phyloP scores from a whole-genome alignment of 2,888 invertebrate genomes.

The Drosophila putrida region DNA sequence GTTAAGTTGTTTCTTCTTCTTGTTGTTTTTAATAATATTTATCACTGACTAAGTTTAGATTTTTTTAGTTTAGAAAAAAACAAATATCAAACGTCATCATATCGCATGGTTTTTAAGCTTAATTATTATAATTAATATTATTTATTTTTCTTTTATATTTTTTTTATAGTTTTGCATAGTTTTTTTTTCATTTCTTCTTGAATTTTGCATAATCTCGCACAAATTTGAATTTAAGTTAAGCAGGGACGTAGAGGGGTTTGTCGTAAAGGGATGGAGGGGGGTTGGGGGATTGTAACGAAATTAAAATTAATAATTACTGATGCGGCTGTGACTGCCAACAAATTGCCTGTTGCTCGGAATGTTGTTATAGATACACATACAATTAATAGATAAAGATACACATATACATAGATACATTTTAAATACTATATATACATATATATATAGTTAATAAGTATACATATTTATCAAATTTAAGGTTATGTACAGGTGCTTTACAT shows the following conservation, averaged over 20 bases:
- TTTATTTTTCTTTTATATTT: constrained; percentile 7
- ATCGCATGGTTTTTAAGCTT: constrained; percentile 60
- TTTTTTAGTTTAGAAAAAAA: constrained; percentile 32
- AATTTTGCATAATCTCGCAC: constrained; percentile 47
- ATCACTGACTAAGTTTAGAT: constrained; percentile 71
- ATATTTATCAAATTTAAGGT: constrained; percentile 55
- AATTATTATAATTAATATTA: constrained; percentile 25
- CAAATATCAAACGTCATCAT: constrained; percentile 68
- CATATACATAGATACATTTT: constrained; percentile 44
- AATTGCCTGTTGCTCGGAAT: constrained; percentile 71
- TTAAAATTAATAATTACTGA: constrained; percentile 83
- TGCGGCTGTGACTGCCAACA: constrained; percentile 79
- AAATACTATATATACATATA: constrained; percentile 37
- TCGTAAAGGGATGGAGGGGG: background rate
- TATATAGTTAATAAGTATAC: constrained; percentile 20
- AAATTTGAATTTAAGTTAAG: constrained; percentile 15
- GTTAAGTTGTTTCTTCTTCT: constrained; percentile 37
- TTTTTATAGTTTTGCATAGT: background rate
- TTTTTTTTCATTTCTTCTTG: background rate
- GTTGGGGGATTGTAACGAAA: constrained; percentile 43
- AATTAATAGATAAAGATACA: constrained; percentile 48
- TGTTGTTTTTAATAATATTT: constrained; percentile 32
- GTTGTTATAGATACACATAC: constrained; percentile 68
- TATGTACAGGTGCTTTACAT: constrained; percentile 61
- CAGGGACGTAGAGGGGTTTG: constrained; percentile 6